Conservation (phyloP, 2,888 invertebrate species). For the Meganola albula region DNA sequence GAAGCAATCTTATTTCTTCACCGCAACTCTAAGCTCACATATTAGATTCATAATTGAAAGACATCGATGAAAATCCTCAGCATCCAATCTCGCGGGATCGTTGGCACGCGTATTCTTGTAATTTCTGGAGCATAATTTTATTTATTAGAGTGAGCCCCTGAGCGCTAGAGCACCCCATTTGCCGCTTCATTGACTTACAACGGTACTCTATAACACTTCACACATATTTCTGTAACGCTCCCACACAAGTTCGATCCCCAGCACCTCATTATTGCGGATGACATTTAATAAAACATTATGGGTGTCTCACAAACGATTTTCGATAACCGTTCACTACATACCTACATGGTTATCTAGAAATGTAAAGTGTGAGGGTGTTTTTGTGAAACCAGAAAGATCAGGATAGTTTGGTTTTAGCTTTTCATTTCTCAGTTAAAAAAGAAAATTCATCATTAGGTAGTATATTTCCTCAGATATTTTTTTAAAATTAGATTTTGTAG, state of each 20-base stretch:
- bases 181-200: constrained; percentile 78
- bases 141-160: constrained; percentile 74
- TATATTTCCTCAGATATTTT: too few relatives aligned
- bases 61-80: constrained; percentile 69
- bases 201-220: constrained; percentile 76
- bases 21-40: constrained; percentile 53
- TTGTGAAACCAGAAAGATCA: constrained; percentile 15
- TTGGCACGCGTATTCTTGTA: constrained; percentile 72
- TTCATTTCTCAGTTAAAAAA: too few relatives aligned
- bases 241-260: constrained; percentile 62
- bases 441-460: too few relatives aligned
- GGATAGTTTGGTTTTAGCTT: too few relatives aligned
- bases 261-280: constrained; percentile 76
- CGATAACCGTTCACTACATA: constrained; percentile 52
- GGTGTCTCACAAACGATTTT: constrained; percentile 58
- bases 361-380: constrained; percentile 12
- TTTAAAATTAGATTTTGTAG: too few relatives aligned
- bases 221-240: constrained; percentile 76
- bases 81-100: constrained; percentile 72
- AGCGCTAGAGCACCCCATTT: constrained; percentile 73
- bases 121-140: constrained; percentile 77
- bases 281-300: constrained; percentile 77
- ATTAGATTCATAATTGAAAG: constrained; percentile 69
- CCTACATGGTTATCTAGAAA: constrained; percentile 25
- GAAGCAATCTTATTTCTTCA: constrained; percentile 42